Evolutionary conservation across 64 coral and sea anemone genomes (phyloP), one percentile per base, ranked within the genome.

Genomic region (Montipora efflorescens): DNA sequence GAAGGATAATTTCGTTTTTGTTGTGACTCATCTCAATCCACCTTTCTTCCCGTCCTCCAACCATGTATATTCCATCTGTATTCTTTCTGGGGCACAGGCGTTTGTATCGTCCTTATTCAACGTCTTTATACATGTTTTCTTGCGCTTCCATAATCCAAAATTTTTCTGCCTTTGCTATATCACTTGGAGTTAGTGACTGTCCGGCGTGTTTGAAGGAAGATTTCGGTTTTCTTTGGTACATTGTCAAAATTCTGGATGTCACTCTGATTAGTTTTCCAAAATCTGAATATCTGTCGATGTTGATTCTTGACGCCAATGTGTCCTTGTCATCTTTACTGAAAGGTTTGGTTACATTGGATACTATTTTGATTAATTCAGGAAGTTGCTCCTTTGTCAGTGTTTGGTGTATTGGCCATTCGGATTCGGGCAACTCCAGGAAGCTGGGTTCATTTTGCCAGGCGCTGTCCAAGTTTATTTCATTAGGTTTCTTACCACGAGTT

Each of bases 131-230:
- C 11, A 79, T 93, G 1, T 18, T 52, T 20, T 78, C 70, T 47
- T 87, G 91, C 14, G 82, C 91, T 43, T 93, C 74, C 53, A 93
- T 44, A 68, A 93, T 79, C 90, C 79, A 91, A 72, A 91, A 91
- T 22, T 21, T 62, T 50, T 83, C 79, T 64, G 79, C 48, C 50
- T 67, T 77, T 78, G 55, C 59, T 25, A 93, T 78, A 51, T 93
- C 82, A 76, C 64, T 18, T 78, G 82, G 74, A 67, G 59, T 79
- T 36, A 87, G 81, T 28, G 47, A 25, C 59, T 91, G 50, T 52
- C 7, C 52, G 81, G 78, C 89, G 72, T 91, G 64, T 36, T 82
- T 91, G 68, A 91, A n/a, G 48, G 78, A 72, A 19, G 89, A 71
- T 53, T 59, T 88, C 0, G 86, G 67, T 8, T 75, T 74, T 75